Conservation (phyloP, 2,888 invertebrate species). For the Latheticus oryzae region DNA sequence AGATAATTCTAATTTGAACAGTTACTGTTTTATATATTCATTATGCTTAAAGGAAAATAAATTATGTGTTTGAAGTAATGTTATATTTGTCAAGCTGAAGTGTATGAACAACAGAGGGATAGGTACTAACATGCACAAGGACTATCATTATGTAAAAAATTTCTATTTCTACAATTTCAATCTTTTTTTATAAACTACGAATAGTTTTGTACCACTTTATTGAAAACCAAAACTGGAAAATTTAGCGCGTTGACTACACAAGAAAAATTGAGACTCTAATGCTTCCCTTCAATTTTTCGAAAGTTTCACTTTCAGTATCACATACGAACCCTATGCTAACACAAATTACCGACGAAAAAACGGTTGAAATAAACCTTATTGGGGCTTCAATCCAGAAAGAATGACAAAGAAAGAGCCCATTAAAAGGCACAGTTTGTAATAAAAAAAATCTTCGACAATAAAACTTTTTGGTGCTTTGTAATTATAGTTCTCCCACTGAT, state of each 20-base stretch:
- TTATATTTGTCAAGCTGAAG: slow-evolving; percentile 38
- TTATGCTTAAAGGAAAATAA: slow-evolving; percentile 14
- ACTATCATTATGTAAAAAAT: slow-evolving; percentile 36
- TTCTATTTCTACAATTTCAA: slow-evolving; percentile 25
- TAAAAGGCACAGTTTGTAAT: slow-evolving; percentile 38
- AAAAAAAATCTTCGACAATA: slow-evolving; percentile 29
- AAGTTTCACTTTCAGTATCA: slow-evolving; percentile 33
- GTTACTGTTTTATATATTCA: slow-evolving; percentile 13
- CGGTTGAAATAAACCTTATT: slow-evolving; percentile 22
- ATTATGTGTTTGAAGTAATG: slow-evolving; percentile 30
- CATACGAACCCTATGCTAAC: slow-evolving; percentile 20
- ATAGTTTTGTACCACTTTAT: slow-evolving; percentile 23
- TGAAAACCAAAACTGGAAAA: slow-evolving; percentile 22
- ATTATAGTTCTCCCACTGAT: slow-evolving; percentile 22
- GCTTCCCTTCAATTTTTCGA: slow-evolving; percentile 5
- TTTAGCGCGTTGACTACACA: slow-evolving; percentile 8
- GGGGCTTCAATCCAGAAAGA: slow-evolving; percentile 31
- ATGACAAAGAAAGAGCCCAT: slow-evolving; percentile 34
- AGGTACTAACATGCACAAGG: slow-evolving; percentile 40
- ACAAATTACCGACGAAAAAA: slow-evolving; percentile 11
- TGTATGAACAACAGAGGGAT: slow-evolving; percentile 30
- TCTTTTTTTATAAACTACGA: slow-evolving; percentile 7
- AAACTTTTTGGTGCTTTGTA: slow-evolving; percentile 34
- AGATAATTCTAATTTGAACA: slow-evolving; percentile 62
- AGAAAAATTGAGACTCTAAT: background rate